phyloP scores from a whole-genome alignment of 2,113 vertebrate genomes.

The Sinosuthora webbiana region DNA sequence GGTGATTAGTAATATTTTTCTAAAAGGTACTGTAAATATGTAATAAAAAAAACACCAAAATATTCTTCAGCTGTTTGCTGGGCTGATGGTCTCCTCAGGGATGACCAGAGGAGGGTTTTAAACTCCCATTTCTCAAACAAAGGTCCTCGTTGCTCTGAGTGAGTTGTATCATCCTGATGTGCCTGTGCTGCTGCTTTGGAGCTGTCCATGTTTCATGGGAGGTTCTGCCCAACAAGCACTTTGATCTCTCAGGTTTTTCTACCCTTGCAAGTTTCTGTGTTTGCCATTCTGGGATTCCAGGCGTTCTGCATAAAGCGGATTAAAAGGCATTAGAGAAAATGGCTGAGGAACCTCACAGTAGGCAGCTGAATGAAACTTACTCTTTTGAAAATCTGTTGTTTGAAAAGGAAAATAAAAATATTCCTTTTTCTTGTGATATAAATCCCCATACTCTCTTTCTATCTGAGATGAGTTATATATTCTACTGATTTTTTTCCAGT shows the following conservation, averaged over 20 bases:
- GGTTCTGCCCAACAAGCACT: neutral
- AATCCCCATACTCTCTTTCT: neutral
- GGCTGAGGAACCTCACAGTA: neutral
- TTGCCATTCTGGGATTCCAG: neutral
- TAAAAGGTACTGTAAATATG: too few species aligned
- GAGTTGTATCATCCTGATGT: too few species aligned
- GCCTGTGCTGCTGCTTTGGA: neutral
- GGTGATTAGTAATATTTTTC: too few species aligned
- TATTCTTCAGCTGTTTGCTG: too few species aligned
- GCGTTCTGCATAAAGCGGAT: slow-evolving; percentile 23
- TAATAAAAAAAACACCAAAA: too few species aligned
- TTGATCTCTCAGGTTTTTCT: neutral
- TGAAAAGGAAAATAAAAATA: neutral
- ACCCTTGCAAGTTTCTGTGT: neutral
- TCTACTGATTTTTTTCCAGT: neutral
- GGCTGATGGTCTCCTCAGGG: too few species aligned
- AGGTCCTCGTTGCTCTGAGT: too few species aligned
- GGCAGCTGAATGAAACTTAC: neutral
- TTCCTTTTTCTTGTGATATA: neutral
- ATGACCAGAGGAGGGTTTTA: too few species aligned
- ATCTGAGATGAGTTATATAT: neutral
- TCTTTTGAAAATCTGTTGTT: slow-evolving; percentile 20
- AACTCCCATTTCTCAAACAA: too few species aligned
- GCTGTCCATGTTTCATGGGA: neutral
- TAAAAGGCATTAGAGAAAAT: slow-evolving; percentile 10